Base-by-base conservation (phyloP, 2,888 invertebrate species). In the Cerceris ruficornis region DNA sequence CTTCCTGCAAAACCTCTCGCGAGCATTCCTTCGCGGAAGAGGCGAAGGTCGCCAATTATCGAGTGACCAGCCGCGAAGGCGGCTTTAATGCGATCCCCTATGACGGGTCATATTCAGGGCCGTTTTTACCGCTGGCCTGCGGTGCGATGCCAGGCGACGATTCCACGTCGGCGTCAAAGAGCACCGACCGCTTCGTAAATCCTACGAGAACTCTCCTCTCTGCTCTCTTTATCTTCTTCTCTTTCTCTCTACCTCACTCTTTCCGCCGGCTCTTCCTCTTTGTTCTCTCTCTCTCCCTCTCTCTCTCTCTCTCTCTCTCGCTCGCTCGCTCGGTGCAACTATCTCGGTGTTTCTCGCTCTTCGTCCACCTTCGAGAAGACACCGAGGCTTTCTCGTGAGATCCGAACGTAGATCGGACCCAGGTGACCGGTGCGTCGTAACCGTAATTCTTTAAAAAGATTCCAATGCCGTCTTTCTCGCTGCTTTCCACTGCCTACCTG, bases 1-100 rank as follows among this genome's bases (percentile, higher is more conserved):
- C 75, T 80, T 82, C 80, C 43, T 62, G 80, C 85, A 84, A 84
- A 84, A 84, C 85, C 78, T 73, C 75, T 67, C 77, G 80, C 80
- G 88, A 85, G 86, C 88, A 91, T 92, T 85, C 85, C 90, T 91
- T 92, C 91, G 90, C 86, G 87, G 91, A 91, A 92, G 86, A 90
- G 78, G 86, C 89, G 88, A 90, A 90, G 91, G 89, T 89, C 89
- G 91, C 89, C 90, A 91, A 90, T 91, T 91, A 91, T 90, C 87
- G 86, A 76, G 84, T 81, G 68, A 70, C 78, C 84, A 84, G 80
- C 82, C 80, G 83, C 86, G 88, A 88, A 88, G 87, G 86, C 87
- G 88, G 86, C 85, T 88, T 28, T 87, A 87, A 87, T 85, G 86
- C 88, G 85, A 88, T 86, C 84, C 83, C 84, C 85, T 89, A 89